Base-by-base conservation (phyloP, 2,888 invertebrate genomes). In the Ophion obscuratus region DNA sequence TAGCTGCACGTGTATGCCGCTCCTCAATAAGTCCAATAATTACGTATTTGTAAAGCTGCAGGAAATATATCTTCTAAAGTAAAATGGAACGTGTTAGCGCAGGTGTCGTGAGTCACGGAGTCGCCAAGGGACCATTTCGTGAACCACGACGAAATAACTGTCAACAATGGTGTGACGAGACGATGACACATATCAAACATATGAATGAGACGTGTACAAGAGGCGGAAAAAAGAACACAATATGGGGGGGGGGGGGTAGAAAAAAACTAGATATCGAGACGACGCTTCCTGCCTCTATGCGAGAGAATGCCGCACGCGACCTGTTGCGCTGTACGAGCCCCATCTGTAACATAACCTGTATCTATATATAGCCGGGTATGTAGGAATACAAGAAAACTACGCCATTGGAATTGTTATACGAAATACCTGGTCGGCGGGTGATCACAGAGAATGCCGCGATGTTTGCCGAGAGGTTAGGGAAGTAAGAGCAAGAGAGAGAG, bases 371-470 rank as follows among this genome's bases (percentile, higher is more conserved):
- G 11, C 7, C 40, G 17, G 14, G n/a, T 68, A 61, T 40, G 59
- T 78, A 53, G n/a, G 53, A 61, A 17, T 64, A 57, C 27, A 44
- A 10, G 68, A 57, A 20, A 31, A 27, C 20, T 24, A 61, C 71
- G 61, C 44, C 73, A 17, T 75, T 79, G 67, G 73, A 67, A 59
- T 77, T 59, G 71, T 68, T 67, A 82, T 68, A 77, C 27, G 73
- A 20, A 71, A 78, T 74, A 66, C 66, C 81, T 27, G 66, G 59
- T 61, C 71, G 71, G 53, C 59, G 74, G 71, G 77, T 81, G 70
- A 86, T 84, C 81, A 87, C 91, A 91, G 92, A 92, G 92, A 91
- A 88, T 79, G 89, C 94, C 93, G 94, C 93, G 91, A 90, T 92
- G 91, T 94, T 93, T 92, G 88, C 92, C 81, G 27, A 87, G 87